A percentile compares a stretch with the other conserved stretches of the same genome.
Evolutionary conservation across 1,140 invertebrate genomes (phyloP).

Genomic region (Nomia melanderi): DNA sequence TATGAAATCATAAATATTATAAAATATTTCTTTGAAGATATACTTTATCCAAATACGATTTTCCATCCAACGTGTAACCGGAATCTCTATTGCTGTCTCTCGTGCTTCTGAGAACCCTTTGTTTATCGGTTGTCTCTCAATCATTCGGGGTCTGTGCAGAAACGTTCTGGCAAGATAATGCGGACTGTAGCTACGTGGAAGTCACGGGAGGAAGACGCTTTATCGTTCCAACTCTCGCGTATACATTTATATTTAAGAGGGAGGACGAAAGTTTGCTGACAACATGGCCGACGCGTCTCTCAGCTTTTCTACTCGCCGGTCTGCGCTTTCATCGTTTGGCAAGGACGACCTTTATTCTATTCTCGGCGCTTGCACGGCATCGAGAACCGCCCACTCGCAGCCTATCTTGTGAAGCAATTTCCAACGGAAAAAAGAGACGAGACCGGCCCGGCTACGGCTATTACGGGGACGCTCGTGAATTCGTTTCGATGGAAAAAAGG

Average conservation of each 20-base stretch:
- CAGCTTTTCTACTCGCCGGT: conserved; percentile 64
- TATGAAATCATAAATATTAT: no score
- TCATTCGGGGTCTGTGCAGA: neutral
- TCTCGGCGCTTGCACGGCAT: conserved; percentile 51
- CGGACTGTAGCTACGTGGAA: conserved; percentile 39
- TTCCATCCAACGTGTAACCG: no score
- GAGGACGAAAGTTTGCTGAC: conserved; percentile 65
- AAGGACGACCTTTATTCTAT: conserved; percentile 64
- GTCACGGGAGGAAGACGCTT: conserved; percentile 55
- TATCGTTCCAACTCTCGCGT: conserved; percentile 57
- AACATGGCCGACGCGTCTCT: conserved; percentile 66
- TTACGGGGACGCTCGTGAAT: conserved; percentile 45
- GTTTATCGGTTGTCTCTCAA: neutral
- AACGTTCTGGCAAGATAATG: conserved; percentile 23
- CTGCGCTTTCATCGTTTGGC: conserved; percentile 55
- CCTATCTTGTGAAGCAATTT: conserved; percentile 67
- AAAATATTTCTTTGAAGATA: no score
- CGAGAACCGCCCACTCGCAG: conserved; percentile 63
- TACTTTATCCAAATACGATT: no score
- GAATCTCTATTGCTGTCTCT: no score
- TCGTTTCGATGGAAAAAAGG: conserved; percentile 22
- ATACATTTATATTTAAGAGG: conserved; percentile 69
- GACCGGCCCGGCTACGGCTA: conserved; percentile 31
- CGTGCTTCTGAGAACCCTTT: neutral
- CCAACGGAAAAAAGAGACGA: conserved; percentile 55